A percentile compares a stretch with the other conserved stretches of the same genome.
Conservation (phyloP, 2,113 vertebrate genomes). For the Rana temporaria region DNA sequence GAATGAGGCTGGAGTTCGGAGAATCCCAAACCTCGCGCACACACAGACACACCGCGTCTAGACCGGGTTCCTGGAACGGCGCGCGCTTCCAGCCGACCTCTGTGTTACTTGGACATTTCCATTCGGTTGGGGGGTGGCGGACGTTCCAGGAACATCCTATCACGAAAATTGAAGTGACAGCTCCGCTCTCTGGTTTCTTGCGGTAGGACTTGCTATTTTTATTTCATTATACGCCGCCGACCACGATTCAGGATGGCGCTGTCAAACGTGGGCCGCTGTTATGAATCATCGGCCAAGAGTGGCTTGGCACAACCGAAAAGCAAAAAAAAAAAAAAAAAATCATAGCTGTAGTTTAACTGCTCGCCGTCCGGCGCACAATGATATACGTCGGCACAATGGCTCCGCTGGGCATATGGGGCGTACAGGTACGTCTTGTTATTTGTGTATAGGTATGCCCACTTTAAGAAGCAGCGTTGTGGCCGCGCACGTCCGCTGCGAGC, state of each 20-base stretch:
- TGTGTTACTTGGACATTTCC: conserved; percentile 5
- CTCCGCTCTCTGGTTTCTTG: neutral
- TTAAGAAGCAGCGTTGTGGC: too few relatives aligned
- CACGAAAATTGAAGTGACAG: neutral
- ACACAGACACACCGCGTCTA: conserved; percentile 38
- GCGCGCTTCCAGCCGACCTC: neutral
- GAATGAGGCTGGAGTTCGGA: too few relatives aligned
- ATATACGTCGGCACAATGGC: too few relatives aligned
- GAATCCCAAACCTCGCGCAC: conserved; percentile 11
- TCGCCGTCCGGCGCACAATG: too few relatives aligned
- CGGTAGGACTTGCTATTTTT: neutral
- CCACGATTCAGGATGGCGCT: neutral
- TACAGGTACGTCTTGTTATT: too few relatives aligned
- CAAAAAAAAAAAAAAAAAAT: neutral
- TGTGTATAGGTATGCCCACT: too few relatives aligned
- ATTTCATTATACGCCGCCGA: neutral
- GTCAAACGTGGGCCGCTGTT: neutral
- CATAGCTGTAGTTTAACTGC: neutral
- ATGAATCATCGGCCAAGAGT: neutral
- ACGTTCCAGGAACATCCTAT: conserved; percentile 9
- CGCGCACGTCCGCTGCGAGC: too few relatives aligned
- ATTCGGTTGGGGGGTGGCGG: neutral
- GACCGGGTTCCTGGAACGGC: conserved; percentile 19
- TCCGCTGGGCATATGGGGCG: too few relatives aligned
- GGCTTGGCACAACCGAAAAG: neutral